phyloP scores from a whole-genome alignment of 2,797 vertebrate genomes.

The Lepilemur septentrionalis region DNA sequence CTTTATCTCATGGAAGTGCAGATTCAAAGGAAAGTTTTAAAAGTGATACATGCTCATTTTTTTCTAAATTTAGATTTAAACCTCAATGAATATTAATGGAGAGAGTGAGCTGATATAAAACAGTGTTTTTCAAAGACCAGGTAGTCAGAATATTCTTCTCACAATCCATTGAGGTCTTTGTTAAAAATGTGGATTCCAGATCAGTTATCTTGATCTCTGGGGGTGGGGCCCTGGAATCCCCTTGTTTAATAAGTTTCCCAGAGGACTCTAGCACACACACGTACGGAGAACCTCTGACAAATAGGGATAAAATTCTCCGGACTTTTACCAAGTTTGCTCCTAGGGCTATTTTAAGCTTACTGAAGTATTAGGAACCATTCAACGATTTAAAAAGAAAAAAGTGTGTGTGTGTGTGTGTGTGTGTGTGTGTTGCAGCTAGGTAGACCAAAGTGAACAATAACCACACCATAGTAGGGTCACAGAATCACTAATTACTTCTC shows the following conservation, averaged over 20 bases:
- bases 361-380: background rate
- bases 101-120: background rate
- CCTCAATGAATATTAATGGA: conserved; percentile 27
- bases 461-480: background rate
- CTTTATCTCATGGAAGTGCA: conserved; percentile 20
- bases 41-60: background rate
- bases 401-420: background rate
- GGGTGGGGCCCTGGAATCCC: background rate
- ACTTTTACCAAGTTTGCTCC: background rate
- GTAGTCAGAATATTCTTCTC: background rate
- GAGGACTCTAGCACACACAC: background rate
- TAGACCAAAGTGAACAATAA: background rate
- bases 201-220: background rate
- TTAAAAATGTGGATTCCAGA: conserved; percentile 6
- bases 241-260: background rate
- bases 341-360: background rate
- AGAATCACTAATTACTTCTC: background rate
- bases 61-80: conserved; percentile 34
- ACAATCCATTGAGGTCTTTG: background rate
- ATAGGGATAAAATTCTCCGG: background rate
- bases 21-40: conserved; percentile 29
- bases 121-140: background rate
- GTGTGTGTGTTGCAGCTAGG: background rate
- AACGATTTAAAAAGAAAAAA: background rate
- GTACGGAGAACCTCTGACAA: background rate